Base-by-base conservation (phyloP, 2,888 invertebrate species). In the Arge pagana region DNA sequence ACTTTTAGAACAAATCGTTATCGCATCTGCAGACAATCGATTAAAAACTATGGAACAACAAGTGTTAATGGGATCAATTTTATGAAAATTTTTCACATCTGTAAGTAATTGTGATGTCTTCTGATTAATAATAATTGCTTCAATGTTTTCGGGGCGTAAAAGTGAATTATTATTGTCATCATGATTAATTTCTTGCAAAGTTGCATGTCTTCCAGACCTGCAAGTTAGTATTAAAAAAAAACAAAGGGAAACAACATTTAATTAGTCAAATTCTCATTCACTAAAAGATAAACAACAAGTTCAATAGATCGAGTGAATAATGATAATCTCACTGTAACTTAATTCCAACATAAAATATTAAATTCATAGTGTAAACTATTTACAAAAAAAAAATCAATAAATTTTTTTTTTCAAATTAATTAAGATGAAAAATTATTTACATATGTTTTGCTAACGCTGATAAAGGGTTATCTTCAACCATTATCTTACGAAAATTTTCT, bases 1-100 rank as follows among this genome's bases (percentile, higher is more conserved):
- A 21, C 31, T 50, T 42, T 50, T 3, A 3, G 5, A 4, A 28
- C 50, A 42, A 16, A 50, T 50, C 2, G 13, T 31, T 16, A 16
- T 3, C 41, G 24, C 15, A 23, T 42, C 28, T 4, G n/a, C 21
- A 3, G 21, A 24, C 11, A 50, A 37, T 8, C 15, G 21, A 23
- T 15, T 16, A 11, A 42, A 19, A 19, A 24, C 13, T 26, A 42
- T 18, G 11, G 19, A 6, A 26, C 42, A 50, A 24, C 50, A 50
- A 13, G 41, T 21, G 31, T 15, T n/a, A 18, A 23, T 19, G 5
- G 5, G 18, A 16, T 7, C 18, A 16, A 36, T 36, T 7, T 35
- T 13, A n/a, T n/a, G n/a, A 15, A 50, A 23, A 33, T 19, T 36
- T 43, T 41, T 28, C 6, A 41, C 16, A 16, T 19, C 15, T 5